phyloP scores from a whole-genome alignment of 2,888 invertebrate genomes.

The Heliothis peltigera region DNA sequence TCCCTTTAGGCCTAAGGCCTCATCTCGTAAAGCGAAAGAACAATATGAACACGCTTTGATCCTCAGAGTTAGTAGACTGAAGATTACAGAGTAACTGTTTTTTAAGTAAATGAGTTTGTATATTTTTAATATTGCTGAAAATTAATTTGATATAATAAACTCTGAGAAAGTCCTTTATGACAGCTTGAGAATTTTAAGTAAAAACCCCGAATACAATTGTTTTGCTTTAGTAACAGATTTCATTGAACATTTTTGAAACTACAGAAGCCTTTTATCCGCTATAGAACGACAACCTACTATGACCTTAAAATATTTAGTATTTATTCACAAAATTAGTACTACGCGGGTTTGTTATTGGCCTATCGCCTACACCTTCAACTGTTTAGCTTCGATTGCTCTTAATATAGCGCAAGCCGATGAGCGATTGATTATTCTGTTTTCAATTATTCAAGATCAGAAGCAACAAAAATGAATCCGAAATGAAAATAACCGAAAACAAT shows the following conservation, averaged over 20 bases:
- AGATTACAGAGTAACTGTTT: background rate
- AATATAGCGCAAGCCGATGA: conserved; percentile 5
- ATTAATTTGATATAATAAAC: too few relatives aligned
- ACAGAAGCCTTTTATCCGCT: background rate
- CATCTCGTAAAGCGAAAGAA: background rate
- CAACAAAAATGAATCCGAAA: conserved; percentile 14
- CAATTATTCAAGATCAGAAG: background rate
- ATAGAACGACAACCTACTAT: background rate
- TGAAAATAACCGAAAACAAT: conserved; percentile 11
- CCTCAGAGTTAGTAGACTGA: background rate
- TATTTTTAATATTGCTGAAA: too few relatives aligned
- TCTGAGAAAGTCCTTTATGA: too few relatives aligned
- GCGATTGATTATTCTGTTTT: conserved; percentile 18
- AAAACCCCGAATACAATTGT: too few relatives aligned
- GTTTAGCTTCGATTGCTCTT: conserved; percentile 8
- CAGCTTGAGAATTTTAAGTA: too few relatives aligned
- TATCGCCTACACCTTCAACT: conserved; percentile 1
- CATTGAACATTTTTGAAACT: too few relatives aligned
- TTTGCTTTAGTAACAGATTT: too few relatives aligned
- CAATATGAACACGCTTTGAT: background rate
- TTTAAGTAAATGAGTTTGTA: too few relatives aligned
- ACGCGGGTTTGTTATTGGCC: background rate
- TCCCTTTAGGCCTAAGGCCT: background rate
- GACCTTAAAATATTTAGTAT: background rate
- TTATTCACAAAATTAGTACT: conserved; percentile 1